Percentiles rank a stretch among this genome's conserved stretches.
Conservation (phyloP, 2,113 vertebrate genomes). For the Egretta garzetta region DNA sequence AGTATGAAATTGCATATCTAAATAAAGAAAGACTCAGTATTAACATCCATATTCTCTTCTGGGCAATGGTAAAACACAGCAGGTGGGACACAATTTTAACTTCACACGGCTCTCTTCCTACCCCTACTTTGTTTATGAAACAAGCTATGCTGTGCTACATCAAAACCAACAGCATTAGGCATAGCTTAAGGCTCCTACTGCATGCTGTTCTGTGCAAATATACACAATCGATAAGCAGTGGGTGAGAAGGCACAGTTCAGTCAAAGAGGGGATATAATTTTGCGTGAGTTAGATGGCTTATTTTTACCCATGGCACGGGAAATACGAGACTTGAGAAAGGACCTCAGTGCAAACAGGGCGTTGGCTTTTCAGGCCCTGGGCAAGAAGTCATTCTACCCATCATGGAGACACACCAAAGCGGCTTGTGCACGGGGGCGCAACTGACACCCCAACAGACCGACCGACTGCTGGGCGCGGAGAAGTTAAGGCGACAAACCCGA, state of each 20-base stretch:
- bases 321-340: neutral
- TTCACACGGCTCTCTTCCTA: neutral
- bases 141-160: neutral
- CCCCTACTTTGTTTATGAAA: neutral
- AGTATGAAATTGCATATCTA: neutral
- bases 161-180: neutral
- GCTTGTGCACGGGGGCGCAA: neutral
- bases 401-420: neutral
- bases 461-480: neutral
- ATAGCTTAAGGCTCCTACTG: neutral
- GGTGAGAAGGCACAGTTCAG: neutral
- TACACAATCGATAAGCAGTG: neutral
- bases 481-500: neutral
- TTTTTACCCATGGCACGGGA: neutral
- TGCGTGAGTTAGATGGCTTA: neutral
- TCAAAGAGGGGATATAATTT: rapidly evolving
- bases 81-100: neutral
- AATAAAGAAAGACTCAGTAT: neutral
- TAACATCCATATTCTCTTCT: neutral
- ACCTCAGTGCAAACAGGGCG: neutral
- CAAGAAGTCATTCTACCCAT: neutral
- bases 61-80: neutral
- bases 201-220: rapidly evolving
- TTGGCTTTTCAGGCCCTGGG: neutral
- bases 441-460: neutral